Conservation (phyloP, 2,113 vertebrate genomes). For the Aleadryas rufinucha region DNA sequence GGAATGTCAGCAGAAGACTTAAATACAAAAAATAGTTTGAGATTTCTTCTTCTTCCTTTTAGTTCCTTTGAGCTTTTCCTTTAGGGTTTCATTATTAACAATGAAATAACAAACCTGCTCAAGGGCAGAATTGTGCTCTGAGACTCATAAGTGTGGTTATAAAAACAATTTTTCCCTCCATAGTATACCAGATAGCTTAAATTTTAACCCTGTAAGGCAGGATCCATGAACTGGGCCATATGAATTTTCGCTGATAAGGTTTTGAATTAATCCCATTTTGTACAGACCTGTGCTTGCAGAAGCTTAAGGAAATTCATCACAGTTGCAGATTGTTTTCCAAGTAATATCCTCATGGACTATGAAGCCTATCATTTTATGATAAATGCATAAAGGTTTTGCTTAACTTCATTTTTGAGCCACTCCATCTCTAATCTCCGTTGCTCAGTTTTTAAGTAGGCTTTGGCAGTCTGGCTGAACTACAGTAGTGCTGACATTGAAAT, state of each 20-base stretch:
- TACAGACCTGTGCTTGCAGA: conserved; percentile 33
- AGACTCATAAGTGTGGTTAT: background rate
- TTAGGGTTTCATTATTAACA: conserved; percentile 43
- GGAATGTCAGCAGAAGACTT: background rate
- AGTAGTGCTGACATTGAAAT: conserved; percentile 6
- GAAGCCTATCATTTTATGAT: conserved; percentile 23
- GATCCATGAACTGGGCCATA: background rate
- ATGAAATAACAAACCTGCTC: conserved; percentile 21
- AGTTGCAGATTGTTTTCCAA: conserved; percentile 51
- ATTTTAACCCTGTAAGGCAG: conserved; percentile 56
- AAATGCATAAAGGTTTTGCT: conserved; percentile 39
- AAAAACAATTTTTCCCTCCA: background rate
- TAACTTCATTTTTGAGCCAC: conserved; percentile 21
- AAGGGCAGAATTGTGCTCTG: conserved; percentile 1
- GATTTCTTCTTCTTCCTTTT: background rate
- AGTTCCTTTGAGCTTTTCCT: conserved; percentile 28
- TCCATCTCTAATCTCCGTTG: background rate
- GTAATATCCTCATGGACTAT: conserved; percentile 1
- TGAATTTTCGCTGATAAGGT: conserved; percentile 58
- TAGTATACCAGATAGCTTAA: background rate
- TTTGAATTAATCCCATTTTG: conserved; percentile 56
- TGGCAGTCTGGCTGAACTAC: conserved; percentile 8
- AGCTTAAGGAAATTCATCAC: conserved; percentile 52
- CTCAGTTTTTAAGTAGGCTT: conserved; percentile 29
- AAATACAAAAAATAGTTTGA: background rate